Conservation (phyloP, 2,113 vertebrate genomes). For the Anas platyrhynchos region DNA sequence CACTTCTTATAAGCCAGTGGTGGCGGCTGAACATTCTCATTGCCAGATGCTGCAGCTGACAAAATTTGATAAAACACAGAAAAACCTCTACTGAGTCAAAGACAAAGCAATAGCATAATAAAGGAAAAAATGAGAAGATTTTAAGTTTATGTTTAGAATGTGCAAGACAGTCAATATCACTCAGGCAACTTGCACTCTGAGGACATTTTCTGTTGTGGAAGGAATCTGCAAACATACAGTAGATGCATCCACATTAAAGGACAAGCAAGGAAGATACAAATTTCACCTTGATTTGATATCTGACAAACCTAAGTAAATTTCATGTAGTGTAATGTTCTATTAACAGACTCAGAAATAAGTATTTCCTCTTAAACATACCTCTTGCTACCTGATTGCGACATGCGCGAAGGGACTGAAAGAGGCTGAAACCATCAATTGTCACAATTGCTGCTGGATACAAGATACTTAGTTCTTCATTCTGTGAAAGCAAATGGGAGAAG, state of each 20-base stretch:
- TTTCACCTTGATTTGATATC: neutral
- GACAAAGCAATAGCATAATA: neutral
- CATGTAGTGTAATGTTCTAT: neutral
- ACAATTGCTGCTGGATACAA: constrained; percentile 93
- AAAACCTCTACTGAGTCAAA: neutral
- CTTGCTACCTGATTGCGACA: constrained; percentile 98
- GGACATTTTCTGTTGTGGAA: neutral
- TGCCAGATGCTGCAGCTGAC: constrained; percentile 93
- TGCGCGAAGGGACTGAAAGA: constrained; percentile 96
- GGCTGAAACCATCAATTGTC: constrained; percentile 98
- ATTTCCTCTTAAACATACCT: constrained; percentile 78
- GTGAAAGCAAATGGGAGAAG: neutral
- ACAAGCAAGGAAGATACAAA: neutral
- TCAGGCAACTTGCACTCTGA: neutral
- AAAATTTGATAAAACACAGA: constrained; percentile 30
- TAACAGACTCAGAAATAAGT: neutral
- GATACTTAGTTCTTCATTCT: constrained; percentile 98
- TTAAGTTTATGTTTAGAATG: neutral
- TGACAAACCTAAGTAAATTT: neutral
- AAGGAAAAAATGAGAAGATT: neutral
- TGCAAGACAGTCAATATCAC: neutral
- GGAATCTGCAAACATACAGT: neutral
- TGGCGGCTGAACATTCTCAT: constrained; percentile 92
- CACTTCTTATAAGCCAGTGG: constrained; percentile 98
- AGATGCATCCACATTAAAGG: neutral